Evolutionary conservation across 2,888 invertebrate genomes (phyloP), one percentile per base, ranked within the genome.

Genomic region (Lobophora halterata): DNA sequence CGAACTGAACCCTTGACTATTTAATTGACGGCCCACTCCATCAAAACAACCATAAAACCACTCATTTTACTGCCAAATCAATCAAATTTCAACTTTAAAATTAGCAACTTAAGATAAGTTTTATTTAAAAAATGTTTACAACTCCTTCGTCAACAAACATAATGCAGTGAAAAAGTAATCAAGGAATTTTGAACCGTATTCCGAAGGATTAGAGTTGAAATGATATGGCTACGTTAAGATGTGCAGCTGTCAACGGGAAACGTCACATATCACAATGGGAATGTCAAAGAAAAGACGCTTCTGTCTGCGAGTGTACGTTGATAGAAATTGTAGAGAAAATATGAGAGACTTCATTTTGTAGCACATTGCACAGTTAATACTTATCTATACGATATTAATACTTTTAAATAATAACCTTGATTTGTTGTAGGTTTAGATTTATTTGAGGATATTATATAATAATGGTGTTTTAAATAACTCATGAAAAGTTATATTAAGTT

Each of bases 1-100:
- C 67, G 68, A 67, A 66, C 70, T 60, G 71, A 78, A 72, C 74
- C 75, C 75, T 77, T 73, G 72, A 71, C 71, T 70, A 71, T 74
- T 76, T 85, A 83, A 85, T 83, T 85, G 86, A 82, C 82, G 74
- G 74, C 62, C 75, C 79, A 83, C 83, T 86, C 82, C 73, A 83
- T 85, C 83, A 86, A 76, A 78, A 76, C 71, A 77, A 73, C 72
- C 76, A 71, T 73, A 71, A 66, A 60, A 70, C 64, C 55, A 47
- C 46, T 46, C 25, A 33, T 26, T 47, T 23, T 38, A 44, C 44
- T 25, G 19, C 13, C 14, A 39, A 38, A 49, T 52, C 55, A 54
- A 53, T 51, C 45, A 58, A 66, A 45, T 56, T 44, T 54, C 48
- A 61, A 69, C 73, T 55, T 53, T 72, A 68, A n/a, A 55, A 23